Percentiles rank a stretch among this genome's conserved stretches.
These are phyloP conservation scores for Microcebus lehilahytsara DNA, from an alignment of 2,113 vertebrate genomes.

Conservation along the genomic window DNA sequence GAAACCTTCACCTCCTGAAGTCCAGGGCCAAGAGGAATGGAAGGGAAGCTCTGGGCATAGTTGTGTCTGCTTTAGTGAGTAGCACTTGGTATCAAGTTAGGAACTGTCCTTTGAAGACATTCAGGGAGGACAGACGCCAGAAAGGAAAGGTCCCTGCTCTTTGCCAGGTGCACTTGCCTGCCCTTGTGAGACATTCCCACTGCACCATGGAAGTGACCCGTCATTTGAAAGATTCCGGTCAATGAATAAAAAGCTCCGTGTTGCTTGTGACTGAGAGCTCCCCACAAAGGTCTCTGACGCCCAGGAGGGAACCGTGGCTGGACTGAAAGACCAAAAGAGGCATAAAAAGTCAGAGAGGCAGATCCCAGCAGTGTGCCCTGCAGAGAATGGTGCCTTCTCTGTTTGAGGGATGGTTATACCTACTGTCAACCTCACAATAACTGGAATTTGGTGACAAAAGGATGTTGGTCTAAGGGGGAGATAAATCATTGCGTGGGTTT, in stretches of 20 bases:
- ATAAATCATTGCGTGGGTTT: not conserved
- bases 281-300: conserved; percentile 77
- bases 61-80: not conserved
- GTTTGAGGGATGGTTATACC: conserved; percentile 60
- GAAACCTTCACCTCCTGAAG: not conserved
- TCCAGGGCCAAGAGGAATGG: not conserved
- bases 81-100: conserved; percentile 25
- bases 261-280: conserved; percentile 72
- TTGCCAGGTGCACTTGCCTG: not conserved
- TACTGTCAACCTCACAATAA: conserved; percentile 66
- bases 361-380: conserved; percentile 38
- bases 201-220: conserved; percentile 55
- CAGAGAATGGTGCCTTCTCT: conserved; percentile 62
- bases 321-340: conserved; percentile 71
- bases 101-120: conserved; percentile 57
- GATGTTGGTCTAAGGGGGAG: conserved; percentile 21
- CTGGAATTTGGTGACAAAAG: conserved; percentile 67
- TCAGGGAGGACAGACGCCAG: conserved; percentile 20
- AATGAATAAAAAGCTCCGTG: conserved; percentile 71
- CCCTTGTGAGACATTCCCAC: conserved; percentile 24
- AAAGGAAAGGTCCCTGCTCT: conserved; percentile 58
- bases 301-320: conserved; percentile 74
- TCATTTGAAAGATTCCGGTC: conserved; percentile 79
- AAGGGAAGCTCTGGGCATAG: not conserved
- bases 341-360: conserved; percentile 58